A percentile compares a stretch with the other conserved stretches of the same genome.
Evolutionary conservation across 2,113 vertebrate genomes (phyloP).

Genomic region (Cyanoramphus novaezelandiae): DNA sequence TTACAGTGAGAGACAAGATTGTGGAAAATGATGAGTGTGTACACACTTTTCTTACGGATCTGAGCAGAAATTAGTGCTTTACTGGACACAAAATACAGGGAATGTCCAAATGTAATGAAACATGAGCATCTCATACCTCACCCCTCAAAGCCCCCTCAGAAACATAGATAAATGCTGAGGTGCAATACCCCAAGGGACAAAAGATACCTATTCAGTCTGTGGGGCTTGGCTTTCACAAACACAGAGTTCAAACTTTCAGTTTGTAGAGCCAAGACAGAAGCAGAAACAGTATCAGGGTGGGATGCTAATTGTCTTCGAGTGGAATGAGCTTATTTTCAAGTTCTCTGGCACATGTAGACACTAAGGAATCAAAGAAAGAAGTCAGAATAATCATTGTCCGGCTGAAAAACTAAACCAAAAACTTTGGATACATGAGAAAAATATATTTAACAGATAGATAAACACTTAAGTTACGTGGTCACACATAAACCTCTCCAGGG

Average conservation of each 20-base stretch:
- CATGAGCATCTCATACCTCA: neutral
- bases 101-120: neutral
- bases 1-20: neutral
- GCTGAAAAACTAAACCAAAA: neutral
- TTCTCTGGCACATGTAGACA: neutral
- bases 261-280: neutral
- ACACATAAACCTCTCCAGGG: slow-evolving; percentile 11
- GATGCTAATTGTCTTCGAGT: neutral
- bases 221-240: neutral
- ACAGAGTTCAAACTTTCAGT: neutral
- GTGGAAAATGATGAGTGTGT: neutral
- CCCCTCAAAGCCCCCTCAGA: neutral
- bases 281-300: neutral
- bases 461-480: slow-evolving; percentile 30
- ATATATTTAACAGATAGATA: neutral
- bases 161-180: neutral
- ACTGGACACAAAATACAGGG: neutral
- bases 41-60: neutral
- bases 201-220: neutral
- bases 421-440: neutral
- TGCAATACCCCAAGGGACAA: neutral
- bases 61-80: neutral
- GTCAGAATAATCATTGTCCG: neutral
- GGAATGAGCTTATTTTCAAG: slow-evolving; percentile 31
- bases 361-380: slow-evolving; percentile 10